Conservation (phyloP, 2,797 vertebrate genomes). For the Ctenochaetus hawaiiensis region DNA sequence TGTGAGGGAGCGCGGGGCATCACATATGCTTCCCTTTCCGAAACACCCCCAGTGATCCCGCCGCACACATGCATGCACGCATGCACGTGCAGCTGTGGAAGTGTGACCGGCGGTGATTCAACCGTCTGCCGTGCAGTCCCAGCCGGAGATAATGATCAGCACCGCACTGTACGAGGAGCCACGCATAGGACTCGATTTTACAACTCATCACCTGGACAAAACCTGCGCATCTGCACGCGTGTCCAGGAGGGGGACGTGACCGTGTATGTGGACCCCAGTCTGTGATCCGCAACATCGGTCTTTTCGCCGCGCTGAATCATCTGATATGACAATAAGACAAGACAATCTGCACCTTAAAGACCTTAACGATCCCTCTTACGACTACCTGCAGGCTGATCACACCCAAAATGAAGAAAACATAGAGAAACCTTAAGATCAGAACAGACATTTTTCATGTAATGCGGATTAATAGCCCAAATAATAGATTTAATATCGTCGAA, state of each 20-base stretch:
- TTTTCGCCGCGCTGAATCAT: too few species aligned
- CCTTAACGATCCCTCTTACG: neutral
- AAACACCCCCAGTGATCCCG: neutral
- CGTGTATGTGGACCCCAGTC: neutral
- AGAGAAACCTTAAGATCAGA: neutral
- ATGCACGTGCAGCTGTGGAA: constrained; percentile 9
- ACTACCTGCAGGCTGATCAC: constrained; percentile 17
- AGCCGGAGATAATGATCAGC: constrained; percentile 1
- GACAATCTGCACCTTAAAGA: constrained; percentile 8
- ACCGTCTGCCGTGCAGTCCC: constrained; percentile 1
- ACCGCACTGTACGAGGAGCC: neutral
- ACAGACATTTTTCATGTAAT: neutral
- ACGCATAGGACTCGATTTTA: neutral
- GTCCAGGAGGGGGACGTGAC: neutral
- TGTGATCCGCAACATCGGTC: neutral
- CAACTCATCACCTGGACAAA: constrained; percentile 25
- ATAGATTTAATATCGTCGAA: neutral
- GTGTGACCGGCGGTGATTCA: neutral
- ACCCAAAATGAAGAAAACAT: constrained; percentile 7
- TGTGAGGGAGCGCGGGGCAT: neutral
- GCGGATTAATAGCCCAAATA: neutral
- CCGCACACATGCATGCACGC: too few species aligned
- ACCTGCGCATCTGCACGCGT: constrained; percentile 9
- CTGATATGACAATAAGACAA: neutral
- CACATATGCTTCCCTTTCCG: neutral